These are phyloP conservation scores for Tetrao urogallus DNA, from an alignment of 2,113 vertebrate genomes.

Conservation along the genomic window DNA sequence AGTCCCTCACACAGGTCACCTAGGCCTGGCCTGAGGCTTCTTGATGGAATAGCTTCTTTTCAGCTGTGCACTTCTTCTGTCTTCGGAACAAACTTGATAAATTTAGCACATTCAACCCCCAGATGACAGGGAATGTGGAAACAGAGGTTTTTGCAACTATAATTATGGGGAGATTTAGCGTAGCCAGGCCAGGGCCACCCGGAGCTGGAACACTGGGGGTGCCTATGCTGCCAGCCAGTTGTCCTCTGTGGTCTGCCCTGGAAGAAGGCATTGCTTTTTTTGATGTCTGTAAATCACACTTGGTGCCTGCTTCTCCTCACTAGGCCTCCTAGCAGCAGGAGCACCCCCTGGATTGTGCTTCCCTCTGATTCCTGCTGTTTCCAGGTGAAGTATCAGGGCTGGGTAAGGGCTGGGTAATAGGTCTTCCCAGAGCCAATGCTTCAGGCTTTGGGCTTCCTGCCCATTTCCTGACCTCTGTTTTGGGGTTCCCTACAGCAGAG, in stretches of 20 bases:
- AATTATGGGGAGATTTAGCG: background rate
- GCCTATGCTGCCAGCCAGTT: fast-evolving
- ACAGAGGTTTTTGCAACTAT: background rate
- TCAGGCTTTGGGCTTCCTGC: too few relatives aligned
- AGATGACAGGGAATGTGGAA: background rate
- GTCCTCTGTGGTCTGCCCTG: fast-evolving
- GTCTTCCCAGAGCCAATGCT: fast-evolving
- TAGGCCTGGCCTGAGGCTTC: background rate
- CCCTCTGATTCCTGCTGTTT: fast-evolving
- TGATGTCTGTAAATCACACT: background rate
- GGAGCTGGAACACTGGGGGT: fast-evolving
- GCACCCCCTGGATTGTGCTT: fast-evolving
- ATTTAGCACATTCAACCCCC: background rate
- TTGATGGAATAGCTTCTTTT: fast-evolving
- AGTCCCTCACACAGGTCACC: background rate
- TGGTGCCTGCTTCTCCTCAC: fast-evolving
- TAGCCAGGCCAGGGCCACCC: too few relatives aligned
- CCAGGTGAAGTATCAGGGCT: background rate
- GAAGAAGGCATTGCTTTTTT: background rate
- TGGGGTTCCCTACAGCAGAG: background rate
- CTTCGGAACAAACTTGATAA: too few relatives aligned
- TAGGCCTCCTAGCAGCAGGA: background rate
- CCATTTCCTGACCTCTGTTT: too few relatives aligned
- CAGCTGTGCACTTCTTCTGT: too few relatives aligned
- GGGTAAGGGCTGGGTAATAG: background rate